Conservation (phyloP, 2,888 invertebrate genomes). For the Deilephila elpenor region DNA sequence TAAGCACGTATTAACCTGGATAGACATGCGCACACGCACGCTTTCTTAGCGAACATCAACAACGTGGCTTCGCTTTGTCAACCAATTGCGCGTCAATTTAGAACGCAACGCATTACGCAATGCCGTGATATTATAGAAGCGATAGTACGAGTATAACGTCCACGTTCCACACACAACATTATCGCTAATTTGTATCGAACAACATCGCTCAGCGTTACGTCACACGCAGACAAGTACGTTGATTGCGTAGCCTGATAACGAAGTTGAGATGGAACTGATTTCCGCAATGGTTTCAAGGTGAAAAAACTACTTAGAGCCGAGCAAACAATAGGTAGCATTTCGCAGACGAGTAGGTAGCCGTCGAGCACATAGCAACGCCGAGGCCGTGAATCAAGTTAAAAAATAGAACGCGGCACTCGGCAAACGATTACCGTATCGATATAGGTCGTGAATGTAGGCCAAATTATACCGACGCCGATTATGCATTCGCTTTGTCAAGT, state of each 20-base stretch:
- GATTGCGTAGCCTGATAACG: slow-evolving; percentile 38
- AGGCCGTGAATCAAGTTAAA: slow-evolving; percentile 40
- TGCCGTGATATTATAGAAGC: slow-evolving; percentile 50
- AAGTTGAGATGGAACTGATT: slow-evolving; percentile 31
- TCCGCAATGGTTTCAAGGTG: slow-evolving; percentile 32
- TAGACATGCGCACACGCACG: slow-evolving; percentile 38
- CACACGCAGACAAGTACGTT: slow-evolving; percentile 43
- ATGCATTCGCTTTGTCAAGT: slow-evolving; percentile 13
- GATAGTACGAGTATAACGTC: slow-evolving; percentile 42
- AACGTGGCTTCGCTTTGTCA: slow-evolving; percentile 56
- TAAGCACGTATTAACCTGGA: not conserved
- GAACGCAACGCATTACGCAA: slow-evolving; percentile 61
- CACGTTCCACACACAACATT: slow-evolving; percentile 44
- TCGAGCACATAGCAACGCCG: slow-evolving; percentile 19
- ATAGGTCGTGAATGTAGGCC: slow-evolving; percentile 66
- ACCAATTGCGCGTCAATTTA: slow-evolving; percentile 68
- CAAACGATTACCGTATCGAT: slow-evolving; percentile 65
- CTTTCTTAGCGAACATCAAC: slow-evolving; percentile 29
- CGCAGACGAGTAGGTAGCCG: not conserved
- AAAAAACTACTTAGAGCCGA: slow-evolving; percentile 28
- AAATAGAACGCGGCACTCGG: slow-evolving; percentile 51
- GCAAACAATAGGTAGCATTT: slow-evolving; percentile 18
- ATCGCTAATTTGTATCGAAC: slow-evolving; percentile 46
- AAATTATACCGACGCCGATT: slow-evolving; percentile 30
- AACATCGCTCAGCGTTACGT: slow-evolving; percentile 43